Base-by-base conservation (phyloP, 2,797 vertebrate species). In the Sitta carolinensis region DNA sequence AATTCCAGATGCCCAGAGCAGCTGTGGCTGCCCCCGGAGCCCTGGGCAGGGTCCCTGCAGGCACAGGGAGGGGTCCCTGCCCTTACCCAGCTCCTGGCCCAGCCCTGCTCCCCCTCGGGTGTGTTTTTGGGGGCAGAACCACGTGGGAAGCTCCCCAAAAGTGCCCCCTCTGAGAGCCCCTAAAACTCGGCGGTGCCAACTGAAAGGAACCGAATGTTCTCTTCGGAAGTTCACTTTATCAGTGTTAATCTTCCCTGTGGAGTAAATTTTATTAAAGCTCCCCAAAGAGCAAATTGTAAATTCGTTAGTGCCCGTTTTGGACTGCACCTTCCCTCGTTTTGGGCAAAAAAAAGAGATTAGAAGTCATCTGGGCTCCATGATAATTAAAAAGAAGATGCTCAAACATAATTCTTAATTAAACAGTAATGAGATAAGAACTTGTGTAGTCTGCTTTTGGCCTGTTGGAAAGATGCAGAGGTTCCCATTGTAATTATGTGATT, bases 341-440 rank as follows among this genome's bases (percentile, higher is more conserved):
- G 82, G 89, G 69, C 21, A 51, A 83, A 76, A 36, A 36, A 78
- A 92, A 84, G 73, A 97, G 97, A 98, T 98, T 98, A 98, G 98
- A 96, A 98, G 98, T 98, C 98, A 97, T 97, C 97, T 87, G 95
- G 97, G 97, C 97, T 97, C 93, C 1, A 36, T 40, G 97, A 98
- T 98, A 98, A 99, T 98, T 98, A 98, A 98, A 98, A 98, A 97
- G 96, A 97, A 98, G 98, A 98, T 98, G 98, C 97, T 97, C 83
- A 93, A 97, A 98, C 98, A 98, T 98, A 98, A 98, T 98, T 99
- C 98, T 98, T 98, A 98, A 99, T 99, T 98, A 99, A 98, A 98
- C 96, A 67, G 96, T 98, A 98, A 99, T 98, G 98, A 98, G 98
- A 98, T 99, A 98, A 98, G 98, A 98, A 98, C 93, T 97, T 95